Evolutionary conservation across 2,888 invertebrate species (phyloP).

Genomic region (Protodeltote pygarga): DNA sequence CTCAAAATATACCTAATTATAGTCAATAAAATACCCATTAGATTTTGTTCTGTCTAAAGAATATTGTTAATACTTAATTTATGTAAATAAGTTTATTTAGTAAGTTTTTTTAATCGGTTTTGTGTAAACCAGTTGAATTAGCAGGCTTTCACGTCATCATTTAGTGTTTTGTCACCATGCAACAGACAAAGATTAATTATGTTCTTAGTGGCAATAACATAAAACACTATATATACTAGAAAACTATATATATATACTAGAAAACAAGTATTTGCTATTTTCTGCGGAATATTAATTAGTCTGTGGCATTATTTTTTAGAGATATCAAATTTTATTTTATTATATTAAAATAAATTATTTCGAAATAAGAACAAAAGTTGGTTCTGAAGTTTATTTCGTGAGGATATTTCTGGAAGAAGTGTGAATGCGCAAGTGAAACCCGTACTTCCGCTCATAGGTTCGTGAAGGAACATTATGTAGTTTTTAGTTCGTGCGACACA

Average conservation of each 20-base stretch:
- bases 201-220: neutral
- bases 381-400: no score
- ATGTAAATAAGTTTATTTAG: no score
- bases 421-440: no score
- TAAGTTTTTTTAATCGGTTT: constrained; percentile 2
- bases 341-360: neutral
- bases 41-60: no score
- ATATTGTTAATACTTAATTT: no score
- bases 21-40: no score
- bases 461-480: no score
- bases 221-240: neutral
- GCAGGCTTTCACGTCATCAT: constrained; percentile 2
- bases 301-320: neutral
- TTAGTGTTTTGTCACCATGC: neutral
- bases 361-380: no score
- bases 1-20: no score
- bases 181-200: constrained; percentile 6
- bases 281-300: neutral
- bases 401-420: no score
- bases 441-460: no score
- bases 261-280: neutral
- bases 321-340: neutral
- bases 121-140: constrained; percentile 1
- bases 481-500: no score
- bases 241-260: neutral